Base-by-base conservation (phyloP, 2,797 vertebrate species). In the Toxotes lorentzi region DNA sequence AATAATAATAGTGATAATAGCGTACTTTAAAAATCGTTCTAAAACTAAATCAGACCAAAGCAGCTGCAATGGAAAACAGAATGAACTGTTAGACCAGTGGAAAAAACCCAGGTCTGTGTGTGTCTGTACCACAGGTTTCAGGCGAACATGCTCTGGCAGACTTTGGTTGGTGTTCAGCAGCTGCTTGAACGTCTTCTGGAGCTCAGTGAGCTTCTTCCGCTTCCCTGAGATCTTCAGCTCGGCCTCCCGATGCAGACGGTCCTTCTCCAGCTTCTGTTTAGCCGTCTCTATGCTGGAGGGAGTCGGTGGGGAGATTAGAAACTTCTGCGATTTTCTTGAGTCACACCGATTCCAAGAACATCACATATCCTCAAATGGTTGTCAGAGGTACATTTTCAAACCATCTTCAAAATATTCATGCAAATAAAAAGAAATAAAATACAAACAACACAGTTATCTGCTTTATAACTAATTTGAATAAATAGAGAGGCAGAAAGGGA, bases 241-340 rank as follows among this genome's bases (percentile, higher is more conserved):
- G 0, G 96, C 96, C 91, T 96, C 93, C 45, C 81, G 95, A 53
- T 88, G 93, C 91, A 95, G 85, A 19, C 84, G 92, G 43, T 98
- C 96, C 56, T 91, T 63, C 68, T 97, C 96, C 61, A 91, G 88
- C 90, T 95, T 97, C 93, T 95, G 96, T 78, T 95, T 97, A 23
- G 96, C 93, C 58, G 91, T 93, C 92, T 98, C 98, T 81, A 99
- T 96, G 92, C 98, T 99, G 89, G 8, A 40, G 4, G 27, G 45
- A 48, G 68, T 4, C 0, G n/a, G 34, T 1, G 11, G 0, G 14
- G 6, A 24, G 2, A 9, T 43, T 11, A 77, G 17, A 40, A 12
- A 30, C 58, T 60, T 13, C 65, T 27, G 38, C 11, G 5, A 57
- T 40, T 61, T 54, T 64, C 9, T 35, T 21, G 21, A 62, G 27